Base-by-base conservation (phyloP, 2,113 vertebrate genomes). In the Anhinga rufa region DNA sequence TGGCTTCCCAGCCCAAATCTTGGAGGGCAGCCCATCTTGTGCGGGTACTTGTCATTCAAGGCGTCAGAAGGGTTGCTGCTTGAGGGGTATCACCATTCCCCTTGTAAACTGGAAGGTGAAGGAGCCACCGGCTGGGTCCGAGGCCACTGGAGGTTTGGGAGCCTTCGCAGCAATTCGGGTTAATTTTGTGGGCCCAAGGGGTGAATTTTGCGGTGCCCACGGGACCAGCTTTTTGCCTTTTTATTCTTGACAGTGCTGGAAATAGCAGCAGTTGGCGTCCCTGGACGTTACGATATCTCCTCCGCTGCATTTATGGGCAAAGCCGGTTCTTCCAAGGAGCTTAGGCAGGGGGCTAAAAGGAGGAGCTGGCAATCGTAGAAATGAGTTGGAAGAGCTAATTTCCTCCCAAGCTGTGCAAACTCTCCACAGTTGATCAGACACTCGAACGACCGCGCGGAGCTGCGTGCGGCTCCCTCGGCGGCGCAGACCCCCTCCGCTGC, bases 371-470 rank as follows among this genome's bases (percentile, higher is more conserved):
- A 87, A 2, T 29, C 5, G 17, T 17, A 48, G 80, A 54, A 65
- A 38, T 38, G 86, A 36, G 61, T 10, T 82, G 95, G 91, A 91
- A 66, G 82, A 84, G 72, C 86, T 93, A 21, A 93, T 97, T 96
- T 93, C 80, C 69, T 93, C 95, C 90, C 95, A 93, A 52, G 92
- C 96, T 97, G 95, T 93, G 96, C 95, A 86, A 78, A 46, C 95
- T 36, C 85, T 54, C 55, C 81, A 5, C 80, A 84, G 46, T 7
- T 34, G 72, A 93, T 81, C 94, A 81, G 69, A 12, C 54, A 6
- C 93, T 84, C 3, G 7, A 57, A 40, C 44, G 51, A 52, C 24
- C 2, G 12, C 5, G 1, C 6, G 2, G 68, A 40, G 68, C 83
- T 38, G 42, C 17, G 13, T 34, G 90, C 1, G 1, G 44, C 76